Conservation (phyloP, 2,797 vertebrate species). For the Peromyscus nudipes region DNA sequence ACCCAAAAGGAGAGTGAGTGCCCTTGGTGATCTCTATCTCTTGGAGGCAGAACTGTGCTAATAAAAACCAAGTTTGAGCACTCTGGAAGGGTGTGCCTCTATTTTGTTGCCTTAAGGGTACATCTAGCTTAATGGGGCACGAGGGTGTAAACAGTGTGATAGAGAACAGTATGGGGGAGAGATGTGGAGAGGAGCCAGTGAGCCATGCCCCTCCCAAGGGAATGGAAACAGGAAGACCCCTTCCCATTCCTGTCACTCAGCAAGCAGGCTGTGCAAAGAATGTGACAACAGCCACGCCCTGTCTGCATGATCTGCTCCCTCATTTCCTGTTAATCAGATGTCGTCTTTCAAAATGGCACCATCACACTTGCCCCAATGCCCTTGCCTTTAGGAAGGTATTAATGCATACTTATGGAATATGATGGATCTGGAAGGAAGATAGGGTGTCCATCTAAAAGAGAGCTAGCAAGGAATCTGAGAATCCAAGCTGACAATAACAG, state of each 20-base stretch:
- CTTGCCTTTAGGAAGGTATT: not conserved
- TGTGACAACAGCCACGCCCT: not conserved
- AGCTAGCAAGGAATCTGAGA: not conserved
- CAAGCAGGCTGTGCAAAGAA: not conserved
- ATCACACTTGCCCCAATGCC: rapidly evolving
- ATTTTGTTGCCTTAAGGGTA: not conserved
- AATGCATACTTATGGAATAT: rapidly evolving
- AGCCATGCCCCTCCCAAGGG: not conserved
- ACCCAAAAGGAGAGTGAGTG: not conserved
- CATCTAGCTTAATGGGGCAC: rapidly evolving
- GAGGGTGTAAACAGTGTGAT: rapidly evolving
- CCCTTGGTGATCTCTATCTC: not conserved
- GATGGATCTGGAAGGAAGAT: not conserved
- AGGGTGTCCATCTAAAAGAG: not conserved
- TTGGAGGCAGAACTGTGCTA: not conserved
- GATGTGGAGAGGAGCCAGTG: rapidly evolving
- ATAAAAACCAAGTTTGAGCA: constrained; percentile 60
- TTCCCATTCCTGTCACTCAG: not conserved
- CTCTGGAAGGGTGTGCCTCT: not conserved
- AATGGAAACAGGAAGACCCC: not conserved
- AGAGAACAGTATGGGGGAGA: not conserved
- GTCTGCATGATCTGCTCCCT: too few relatives aligned
- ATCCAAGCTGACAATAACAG: not conserved
- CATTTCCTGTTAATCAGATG: too few relatives aligned
- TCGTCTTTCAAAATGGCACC: rapidly evolving